phyloP scores from a whole-genome alignment of 2,888 invertebrate species.

The Ecliptopera silaceata region DNA sequence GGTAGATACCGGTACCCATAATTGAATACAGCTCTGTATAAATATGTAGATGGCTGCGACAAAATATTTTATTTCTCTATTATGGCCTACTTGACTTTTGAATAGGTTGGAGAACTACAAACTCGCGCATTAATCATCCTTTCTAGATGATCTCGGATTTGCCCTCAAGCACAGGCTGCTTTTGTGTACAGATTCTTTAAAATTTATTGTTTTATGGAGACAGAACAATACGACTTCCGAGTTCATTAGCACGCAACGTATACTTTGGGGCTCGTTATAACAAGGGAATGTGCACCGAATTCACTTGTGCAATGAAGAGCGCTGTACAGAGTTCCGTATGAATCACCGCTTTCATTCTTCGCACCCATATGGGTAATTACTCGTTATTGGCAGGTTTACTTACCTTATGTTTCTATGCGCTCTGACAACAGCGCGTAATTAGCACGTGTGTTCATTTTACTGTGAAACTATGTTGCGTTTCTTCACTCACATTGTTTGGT shows the following conservation, averaged over 20 bases:
- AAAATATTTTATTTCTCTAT: constrained; percentile 22
- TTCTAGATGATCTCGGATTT: constrained; percentile 16
- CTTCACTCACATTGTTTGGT: constrained; percentile 28
- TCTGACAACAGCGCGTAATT: constrained; percentile 43
- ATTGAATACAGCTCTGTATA: neutral
- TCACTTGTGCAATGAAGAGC: constrained; percentile 41
- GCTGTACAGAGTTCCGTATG: constrained; percentile 54
- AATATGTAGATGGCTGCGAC: constrained; percentile 17
- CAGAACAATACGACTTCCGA: constrained; percentile 25
- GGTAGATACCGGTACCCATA: neutral
- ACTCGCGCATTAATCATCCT: constrained; percentile 24
- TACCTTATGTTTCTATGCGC: constrained; percentile 37
- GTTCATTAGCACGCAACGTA: constrained; percentile 34
- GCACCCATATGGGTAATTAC: constrained; percentile 55
- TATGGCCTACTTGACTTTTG: constrained; percentile 25
- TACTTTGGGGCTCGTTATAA: constrained; percentile 31
- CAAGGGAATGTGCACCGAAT: constrained; percentile 35
- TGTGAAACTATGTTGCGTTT: constrained; percentile 41
- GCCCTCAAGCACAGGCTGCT: constrained; percentile 14
- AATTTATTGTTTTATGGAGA: constrained; percentile 20
- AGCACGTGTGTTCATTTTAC: constrained; percentile 39
- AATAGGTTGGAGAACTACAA: constrained; percentile 26
- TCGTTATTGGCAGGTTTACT: constrained; percentile 49
- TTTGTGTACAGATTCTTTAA: constrained; percentile 23
- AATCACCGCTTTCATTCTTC: constrained; percentile 72